phyloP scores from a whole-genome alignment of 2,888 invertebrate genomes.

The Poecilus cupreus region DNA sequence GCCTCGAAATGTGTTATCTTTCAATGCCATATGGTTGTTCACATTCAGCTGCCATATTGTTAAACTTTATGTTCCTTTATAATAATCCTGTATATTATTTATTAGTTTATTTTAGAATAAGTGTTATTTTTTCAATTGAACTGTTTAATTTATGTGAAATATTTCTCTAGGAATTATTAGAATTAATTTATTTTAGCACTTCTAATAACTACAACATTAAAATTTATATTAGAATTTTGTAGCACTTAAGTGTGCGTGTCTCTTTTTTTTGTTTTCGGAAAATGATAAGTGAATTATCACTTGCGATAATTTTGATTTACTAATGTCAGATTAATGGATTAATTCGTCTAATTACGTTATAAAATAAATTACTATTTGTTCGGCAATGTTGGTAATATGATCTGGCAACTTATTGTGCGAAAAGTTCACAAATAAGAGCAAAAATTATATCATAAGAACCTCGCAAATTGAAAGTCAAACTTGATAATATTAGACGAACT shows the following conservation, averaged over 20 bases:
- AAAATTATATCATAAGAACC: not conserved
- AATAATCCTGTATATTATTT: not conserved
- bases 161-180: too few relatives aligned
- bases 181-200: too few relatives aligned
- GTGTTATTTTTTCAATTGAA: too few relatives aligned
- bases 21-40: constrained; percentile 38
- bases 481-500: not conserved
- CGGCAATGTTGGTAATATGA: not conserved
- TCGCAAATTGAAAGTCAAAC: not conserved
- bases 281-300: not conserved
- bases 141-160: too few relatives aligned
- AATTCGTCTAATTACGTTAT: not conserved
- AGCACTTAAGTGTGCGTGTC: too few relatives aligned
- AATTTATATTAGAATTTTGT: too few relatives aligned
- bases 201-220: too few relatives aligned
- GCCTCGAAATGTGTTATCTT: constrained; percentile 18
- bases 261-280: too few relatives aligned
- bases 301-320: not conserved
- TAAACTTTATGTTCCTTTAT: not conserved
- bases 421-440: not conserved
- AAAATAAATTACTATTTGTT: not conserved
- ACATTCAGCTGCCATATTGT: not conserved
- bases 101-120: not conserved
- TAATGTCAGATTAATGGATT: not conserved
- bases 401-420: not conserved